Conservation (phyloP, 1,140 invertebrate species). For the Bombus balteatus region DNA sequence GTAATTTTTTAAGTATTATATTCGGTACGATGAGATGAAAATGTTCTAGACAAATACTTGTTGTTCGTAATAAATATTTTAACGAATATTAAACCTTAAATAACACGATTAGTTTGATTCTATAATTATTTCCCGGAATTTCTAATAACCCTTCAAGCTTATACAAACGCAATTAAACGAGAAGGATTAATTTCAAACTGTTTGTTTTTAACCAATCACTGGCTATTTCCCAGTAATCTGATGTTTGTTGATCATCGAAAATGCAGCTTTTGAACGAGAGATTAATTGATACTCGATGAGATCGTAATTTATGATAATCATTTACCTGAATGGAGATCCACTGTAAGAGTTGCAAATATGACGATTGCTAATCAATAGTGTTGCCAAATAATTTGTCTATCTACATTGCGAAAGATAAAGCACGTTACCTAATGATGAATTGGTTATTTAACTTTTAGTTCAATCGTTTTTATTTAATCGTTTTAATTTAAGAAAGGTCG, state of each 20-base stretch:
- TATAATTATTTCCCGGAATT: not conserved
- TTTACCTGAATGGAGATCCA: not conserved
- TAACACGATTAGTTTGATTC: not conserved
- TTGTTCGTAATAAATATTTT: too few species aligned
- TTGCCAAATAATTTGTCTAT: not conserved
- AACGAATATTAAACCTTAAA: too few species aligned
- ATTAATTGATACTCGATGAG: not conserved
- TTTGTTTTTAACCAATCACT: not conserved
- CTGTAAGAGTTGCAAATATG: not conserved
- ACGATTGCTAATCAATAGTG: not conserved
- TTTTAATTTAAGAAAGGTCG: not conserved
- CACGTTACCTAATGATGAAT: not conserved
- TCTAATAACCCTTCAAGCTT: not conserved
- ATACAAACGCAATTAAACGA: not conserved
- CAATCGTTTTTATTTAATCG: not conserved
- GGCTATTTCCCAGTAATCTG: not conserved
- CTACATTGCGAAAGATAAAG: too few species aligned
- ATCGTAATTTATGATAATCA: constrained; percentile 14
- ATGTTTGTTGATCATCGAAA: not conserved
- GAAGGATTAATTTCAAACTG: not conserved
- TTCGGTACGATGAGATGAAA: too few species aligned
- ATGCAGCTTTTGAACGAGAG: not conserved
- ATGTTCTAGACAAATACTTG: too few species aligned
- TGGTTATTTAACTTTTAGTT: constrained; percentile 6
- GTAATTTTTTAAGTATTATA: not conserved